These are phyloP conservation scores for Lepidotrigona ventralis DNA, from an alignment of 1,140 invertebrate genomes.

Conservation along the genomic window DNA sequence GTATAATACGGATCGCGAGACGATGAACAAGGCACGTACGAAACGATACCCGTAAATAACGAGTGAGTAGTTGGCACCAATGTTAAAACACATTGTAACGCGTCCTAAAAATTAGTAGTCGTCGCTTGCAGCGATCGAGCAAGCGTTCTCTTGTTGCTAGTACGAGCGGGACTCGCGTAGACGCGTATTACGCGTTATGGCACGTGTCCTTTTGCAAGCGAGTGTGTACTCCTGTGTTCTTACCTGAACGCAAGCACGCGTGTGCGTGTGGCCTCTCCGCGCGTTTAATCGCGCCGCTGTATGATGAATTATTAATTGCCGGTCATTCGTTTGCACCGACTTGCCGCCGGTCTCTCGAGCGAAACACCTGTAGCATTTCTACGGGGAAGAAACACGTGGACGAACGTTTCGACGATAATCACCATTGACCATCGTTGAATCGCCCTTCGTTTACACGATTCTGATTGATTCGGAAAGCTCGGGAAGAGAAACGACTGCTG, in stretches of 20 bases:
- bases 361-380: conserved; percentile 1
- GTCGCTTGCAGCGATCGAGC: conserved; percentile 48
- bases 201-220: conserved; percentile 45
- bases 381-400: background rate
- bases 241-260: background rate
- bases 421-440: background rate
- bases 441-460: background rate
- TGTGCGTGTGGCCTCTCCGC: conserved; percentile 43
- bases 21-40: background rate
- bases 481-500: background rate
- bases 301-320: conserved; percentile 63
- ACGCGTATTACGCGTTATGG: conserved; percentile 43
- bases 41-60: conserved; percentile 1
- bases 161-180: conserved; percentile 5
- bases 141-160: conserved; percentile 8
- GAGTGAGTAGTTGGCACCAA: background rate
- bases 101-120: conserved; percentile 51
- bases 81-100: background rate
- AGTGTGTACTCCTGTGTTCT: conserved; percentile 20
- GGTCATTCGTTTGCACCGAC: conserved; percentile 45
- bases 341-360: conserved; percentile 35
- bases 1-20: too few relatives aligned
- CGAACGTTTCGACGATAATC: background rate
- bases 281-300: conserved; percentile 15
- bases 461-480: background rate